These are phyloP conservation scores for Eledone cirrhosa DNA, from an alignment of 2,888 invertebrate species.

Conservation along the genomic window DNA sequence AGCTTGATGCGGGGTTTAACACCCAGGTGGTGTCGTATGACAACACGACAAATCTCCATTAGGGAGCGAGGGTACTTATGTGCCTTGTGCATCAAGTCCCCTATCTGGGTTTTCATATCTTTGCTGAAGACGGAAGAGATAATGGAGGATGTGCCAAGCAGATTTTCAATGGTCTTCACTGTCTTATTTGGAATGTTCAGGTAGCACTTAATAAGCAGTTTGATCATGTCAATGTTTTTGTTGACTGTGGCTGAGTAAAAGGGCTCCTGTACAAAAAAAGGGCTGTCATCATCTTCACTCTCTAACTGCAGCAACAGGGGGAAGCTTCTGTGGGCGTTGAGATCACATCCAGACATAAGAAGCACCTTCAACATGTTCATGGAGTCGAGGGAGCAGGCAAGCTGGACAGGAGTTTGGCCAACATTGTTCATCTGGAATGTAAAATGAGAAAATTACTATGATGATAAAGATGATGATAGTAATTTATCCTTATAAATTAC, in stretches of 20 bases:
- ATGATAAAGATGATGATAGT: neutral
- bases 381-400: constrained; percentile 55
- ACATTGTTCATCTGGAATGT: constrained; percentile 56
- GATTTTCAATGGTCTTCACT: constrained; percentile 48
- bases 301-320: constrained; percentile 54
- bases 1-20: constrained; percentile 49
- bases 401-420: constrained; percentile 57
- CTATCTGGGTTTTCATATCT: constrained; percentile 47
- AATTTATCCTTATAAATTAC: too few relatives aligned
- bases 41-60: constrained; percentile 55
- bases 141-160: constrained; percentile 53
- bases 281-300: constrained; percentile 59
- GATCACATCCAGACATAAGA: constrained; percentile 60
- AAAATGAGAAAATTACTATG: constrained; percentile 27
- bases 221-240: constrained; percentile 56
- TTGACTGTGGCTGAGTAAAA: constrained; percentile 60
- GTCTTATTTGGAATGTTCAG: constrained; percentile 47
- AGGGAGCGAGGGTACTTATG: constrained; percentile 48
- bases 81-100: constrained; percentile 46
- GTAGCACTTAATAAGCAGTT: constrained; percentile 55
- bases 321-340: constrained; percentile 52
- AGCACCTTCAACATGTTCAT: constrained; percentile 50
- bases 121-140: constrained; percentile 47
- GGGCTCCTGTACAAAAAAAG: constrained; percentile 63
- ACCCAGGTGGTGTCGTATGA: constrained; percentile 49